Conservation (phyloP, 2,113 vertebrate genomes). For the Oncorhynchus keta region DNA sequence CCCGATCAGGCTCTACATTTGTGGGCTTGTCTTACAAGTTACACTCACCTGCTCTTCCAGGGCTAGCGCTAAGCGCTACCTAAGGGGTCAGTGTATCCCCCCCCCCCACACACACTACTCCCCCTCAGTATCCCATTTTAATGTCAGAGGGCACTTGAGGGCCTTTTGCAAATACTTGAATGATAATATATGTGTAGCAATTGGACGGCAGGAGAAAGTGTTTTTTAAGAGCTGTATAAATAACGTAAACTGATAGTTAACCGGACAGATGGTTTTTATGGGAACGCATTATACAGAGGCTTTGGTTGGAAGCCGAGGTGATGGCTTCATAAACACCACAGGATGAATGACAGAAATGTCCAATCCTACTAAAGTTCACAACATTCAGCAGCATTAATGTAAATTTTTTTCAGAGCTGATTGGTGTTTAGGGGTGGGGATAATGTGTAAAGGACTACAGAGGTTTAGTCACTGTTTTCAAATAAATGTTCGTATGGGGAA, state of each 20-base stretch:
- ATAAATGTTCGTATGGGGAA: no score
- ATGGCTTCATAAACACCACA: slow-evolving; percentile 19
- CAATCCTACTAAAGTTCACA: slow-evolving; percentile 2
- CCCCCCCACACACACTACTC: not conserved
- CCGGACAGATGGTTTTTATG: slow-evolving; percentile 4
- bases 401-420: slow-evolving; percentile 1
- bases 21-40: slow-evolving; percentile 1
- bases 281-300: not conserved
- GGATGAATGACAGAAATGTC: slow-evolving; percentile 21
- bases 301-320: not conserved
- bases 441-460: no score
- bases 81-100: slow-evolving; percentile 11
- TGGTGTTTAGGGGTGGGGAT: no score
- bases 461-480: no score
- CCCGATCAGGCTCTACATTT: not conserved
- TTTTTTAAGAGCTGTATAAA: slow-evolving; percentile 25
- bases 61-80: not conserved
- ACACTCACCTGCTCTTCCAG: slow-evolving; percentile 14
- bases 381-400: not conserved
- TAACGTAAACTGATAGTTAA: slow-evolving; percentile 20
- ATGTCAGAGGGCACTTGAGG: slow-evolving; percentile 11
- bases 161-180: not conserved
- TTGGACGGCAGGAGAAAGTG: slow-evolving; percentile 3
- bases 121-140: not conserved
- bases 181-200: not conserved